Evolutionary conservation across 2,113 vertebrate genomes (phyloP).

Genomic region (Callipepla squamata): DNA sequence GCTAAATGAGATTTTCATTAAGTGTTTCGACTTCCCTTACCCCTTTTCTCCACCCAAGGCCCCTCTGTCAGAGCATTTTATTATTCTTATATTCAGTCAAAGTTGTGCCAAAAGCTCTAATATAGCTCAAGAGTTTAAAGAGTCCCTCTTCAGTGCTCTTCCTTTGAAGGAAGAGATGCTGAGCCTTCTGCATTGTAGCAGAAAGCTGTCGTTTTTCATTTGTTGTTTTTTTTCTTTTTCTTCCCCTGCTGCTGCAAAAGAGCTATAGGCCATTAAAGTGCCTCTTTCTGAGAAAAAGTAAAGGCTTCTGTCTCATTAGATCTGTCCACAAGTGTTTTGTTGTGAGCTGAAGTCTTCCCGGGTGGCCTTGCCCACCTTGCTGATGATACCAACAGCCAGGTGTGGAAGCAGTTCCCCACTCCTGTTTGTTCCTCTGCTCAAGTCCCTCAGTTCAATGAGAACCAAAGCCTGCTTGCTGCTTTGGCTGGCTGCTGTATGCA

Average conservation of each 20-base stretch:
- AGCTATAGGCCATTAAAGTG: not conserved
- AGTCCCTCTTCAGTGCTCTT: not conserved
- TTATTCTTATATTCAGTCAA: not conserved
- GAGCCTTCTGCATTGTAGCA: not conserved
- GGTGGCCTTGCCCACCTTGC: not conserved
- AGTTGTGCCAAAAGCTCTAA: not conserved
- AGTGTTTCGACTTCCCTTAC: not conserved
- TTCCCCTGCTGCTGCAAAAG: not conserved
- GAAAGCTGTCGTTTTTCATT: not conserved
- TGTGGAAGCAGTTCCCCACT: not conserved
- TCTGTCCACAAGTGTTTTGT: not conserved
- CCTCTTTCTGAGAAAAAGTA: not conserved
- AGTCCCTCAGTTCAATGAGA: not conserved
- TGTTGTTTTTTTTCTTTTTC: not conserved
- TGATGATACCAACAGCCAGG: not conserved
- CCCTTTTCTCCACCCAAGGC: not conserved
- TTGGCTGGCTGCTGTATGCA: not conserved
- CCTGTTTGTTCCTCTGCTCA: not conserved
- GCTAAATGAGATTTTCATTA: conserved; percentile 50
- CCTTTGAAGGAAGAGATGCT: not conserved
- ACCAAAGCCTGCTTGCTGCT: not conserved
- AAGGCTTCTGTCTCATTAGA: not conserved
- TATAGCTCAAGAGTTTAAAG: not conserved
- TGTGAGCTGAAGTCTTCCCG: not conserved
- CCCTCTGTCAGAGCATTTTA: not conserved